Evolutionary conservation across 2,797 vertebrate genomes (phyloP), one percentile per base, ranked within the genome.

Genomic region (Odontamblyopus rebecca): DNA sequence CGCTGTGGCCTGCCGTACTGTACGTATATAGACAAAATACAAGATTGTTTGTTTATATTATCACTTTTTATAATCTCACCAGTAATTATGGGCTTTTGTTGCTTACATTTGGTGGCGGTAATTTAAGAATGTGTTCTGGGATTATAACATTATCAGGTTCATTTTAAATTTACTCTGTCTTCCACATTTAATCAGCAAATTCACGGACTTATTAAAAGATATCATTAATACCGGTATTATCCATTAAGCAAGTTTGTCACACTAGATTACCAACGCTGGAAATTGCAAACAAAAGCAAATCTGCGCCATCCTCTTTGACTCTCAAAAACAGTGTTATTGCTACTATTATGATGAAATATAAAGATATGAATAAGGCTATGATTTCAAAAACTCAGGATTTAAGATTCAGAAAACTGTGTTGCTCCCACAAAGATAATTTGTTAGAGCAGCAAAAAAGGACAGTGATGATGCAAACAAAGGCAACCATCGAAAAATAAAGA

Each of bases 1-100:
- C 3, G 94, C 95, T 0, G 75, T 95, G 13, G 91, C 93, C 0
- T 98, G 97, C 74, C 93, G 90, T 73, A 96, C 97, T 0, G 13
- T 6, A 67, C 8, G 35, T 9, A 8, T 6, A 16, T 2, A 67
- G 0, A 29, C 23, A 26, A 6, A 64, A 15, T 38, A 19, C 30
- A 62, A n/a, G 3, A 12, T 62, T 9, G 18, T 44, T 23, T 5
- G 44, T 50, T 27, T 66, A 32, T 35, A 30, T 67, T 15, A 29
- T 12, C 38, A 1, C 27, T 61, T 71, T 67, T 44, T 62, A 56
- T 54, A 38, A 30, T 62, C 18, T 62, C 7, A 3, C 27, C 27
- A 41, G 16, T 1, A 35, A 15, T 0, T 30, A 30, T 75, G 64
- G 27, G 27, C 67, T 41, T 71, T 57, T 67, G 30, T 54, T 59